Evolutionary conservation across 2,888 invertebrate species (phyloP).

Genomic region (Limenitis camilla): DNA sequence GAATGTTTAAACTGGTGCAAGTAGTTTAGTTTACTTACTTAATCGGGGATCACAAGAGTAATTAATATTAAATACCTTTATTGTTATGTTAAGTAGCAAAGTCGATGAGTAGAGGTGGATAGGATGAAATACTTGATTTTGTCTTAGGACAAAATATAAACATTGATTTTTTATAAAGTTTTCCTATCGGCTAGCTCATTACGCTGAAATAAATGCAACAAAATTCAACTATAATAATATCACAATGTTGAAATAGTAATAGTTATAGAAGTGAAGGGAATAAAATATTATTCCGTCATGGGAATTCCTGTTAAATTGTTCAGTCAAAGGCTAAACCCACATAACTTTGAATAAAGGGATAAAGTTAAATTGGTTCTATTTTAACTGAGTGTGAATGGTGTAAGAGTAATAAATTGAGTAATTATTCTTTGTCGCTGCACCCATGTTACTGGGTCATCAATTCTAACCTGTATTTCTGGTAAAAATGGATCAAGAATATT

Average conservation of each 20-base stretch:
- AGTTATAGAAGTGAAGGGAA: constrained; percentile 31
- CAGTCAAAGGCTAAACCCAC: constrained; percentile 43
- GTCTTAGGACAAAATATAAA: no score
- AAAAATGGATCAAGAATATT: not conserved
- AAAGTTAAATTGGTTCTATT: constrained; percentile 49
- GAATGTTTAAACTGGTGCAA: no score
- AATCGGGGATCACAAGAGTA: no score
- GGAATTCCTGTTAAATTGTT: constrained; percentile 22
- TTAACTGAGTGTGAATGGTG: constrained; percentile 34
- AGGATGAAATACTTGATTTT: no score
- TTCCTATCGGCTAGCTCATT: no score
- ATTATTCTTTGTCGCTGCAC: constrained; percentile 38
- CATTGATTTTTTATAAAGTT: no score
- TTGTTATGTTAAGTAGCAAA: no score
- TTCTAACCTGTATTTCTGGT: not conserved
- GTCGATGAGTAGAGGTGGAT: no score
- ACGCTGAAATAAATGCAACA: not conserved
- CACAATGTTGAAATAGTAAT: constrained; percentile 4
- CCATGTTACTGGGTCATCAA: constrained; percentile 1
- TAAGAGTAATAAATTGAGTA: constrained; percentile 62
- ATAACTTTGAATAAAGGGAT: constrained; percentile 38
- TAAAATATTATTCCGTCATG: constrained; percentile 19
- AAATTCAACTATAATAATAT: constrained; percentile 11
- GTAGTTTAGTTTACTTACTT: no score
- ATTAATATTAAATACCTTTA: no score